Conservation (phyloP, 1,140 invertebrate species). For the Drosophila nikananu region DNA sequence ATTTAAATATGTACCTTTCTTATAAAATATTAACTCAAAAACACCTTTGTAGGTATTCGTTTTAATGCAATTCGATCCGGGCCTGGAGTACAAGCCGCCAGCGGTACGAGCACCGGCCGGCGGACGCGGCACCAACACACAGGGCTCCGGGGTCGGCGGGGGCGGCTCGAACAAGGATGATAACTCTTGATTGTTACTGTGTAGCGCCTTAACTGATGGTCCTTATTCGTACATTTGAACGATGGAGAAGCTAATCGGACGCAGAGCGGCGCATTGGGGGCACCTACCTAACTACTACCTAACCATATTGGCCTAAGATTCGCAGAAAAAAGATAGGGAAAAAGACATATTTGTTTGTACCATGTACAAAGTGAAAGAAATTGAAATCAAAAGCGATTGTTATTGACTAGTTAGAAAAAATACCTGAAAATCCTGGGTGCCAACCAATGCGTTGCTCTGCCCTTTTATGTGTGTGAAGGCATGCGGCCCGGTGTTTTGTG, state of each 20-base stretch:
- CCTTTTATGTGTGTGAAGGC: constrained; percentile 77
- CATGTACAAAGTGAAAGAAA: constrained; percentile 24
- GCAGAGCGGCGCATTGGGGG: constrained; percentile 78
- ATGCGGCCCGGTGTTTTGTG: constrained; percentile 36
- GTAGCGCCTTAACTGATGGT: constrained; percentile 98
- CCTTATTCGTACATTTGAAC: constrained; percentile 89
- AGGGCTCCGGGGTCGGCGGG: constrained; percentile 87
- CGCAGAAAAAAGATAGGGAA: constrained; percentile 18
- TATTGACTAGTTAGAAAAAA: constrained; percentile 39
- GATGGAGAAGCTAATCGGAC: constrained; percentile 76
- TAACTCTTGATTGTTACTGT: constrained; percentile 99
- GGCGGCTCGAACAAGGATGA: constrained; percentile 92
- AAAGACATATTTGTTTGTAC: constrained; percentile 44
- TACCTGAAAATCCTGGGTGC: constrained; percentile 8
- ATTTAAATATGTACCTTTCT: background rate
- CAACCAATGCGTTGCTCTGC: constrained; percentile 74
- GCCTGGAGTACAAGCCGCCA: constrained; percentile 96
- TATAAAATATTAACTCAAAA: background rate
- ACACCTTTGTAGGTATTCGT: constrained; percentile 93
- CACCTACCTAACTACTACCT: constrained; percentile 33
- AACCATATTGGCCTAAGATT: constrained; percentile 66
- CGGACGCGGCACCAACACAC: constrained; percentile 84
- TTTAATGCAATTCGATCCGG: constrained; percentile 98
- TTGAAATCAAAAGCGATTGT: constrained; percentile 62
- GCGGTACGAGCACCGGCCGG: constrained; percentile 87